Base-by-base conservation (phyloP, 2,113 vertebrate genomes). In the Epinephelus moara region DNA sequence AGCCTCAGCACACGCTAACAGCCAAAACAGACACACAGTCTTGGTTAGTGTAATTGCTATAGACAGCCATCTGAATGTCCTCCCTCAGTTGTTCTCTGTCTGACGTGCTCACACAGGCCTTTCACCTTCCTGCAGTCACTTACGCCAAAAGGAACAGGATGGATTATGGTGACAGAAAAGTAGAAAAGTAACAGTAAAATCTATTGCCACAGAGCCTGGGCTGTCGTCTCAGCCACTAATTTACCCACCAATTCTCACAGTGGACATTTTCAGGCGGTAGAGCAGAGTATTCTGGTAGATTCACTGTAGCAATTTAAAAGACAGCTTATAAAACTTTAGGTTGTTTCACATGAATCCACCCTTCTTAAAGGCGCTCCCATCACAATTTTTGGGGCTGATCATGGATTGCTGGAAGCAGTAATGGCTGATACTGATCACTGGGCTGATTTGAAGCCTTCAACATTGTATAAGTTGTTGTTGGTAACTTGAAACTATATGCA, bases 21-120 rank as follows among this genome's bases (percentile, higher is more conserved):
- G 78, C 78, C 85, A 89, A 86, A 88, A 84, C 88, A 88, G 68
- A 88, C 79, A 75, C 78, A 76, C 61, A 79, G 79, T 53, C 64
- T 77, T 69, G 73, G 87, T 85, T 74, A 66, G 70, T 64, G 49
- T 94, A 90, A 93, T 93, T 90, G 88, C 83, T 76, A 78, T 71
- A 72, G 89, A 90, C 91, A 74, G 90, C 40, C 62, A 74, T 90
- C 80, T 87, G 73, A 83, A 72, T 63, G 73, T 75, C 72, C 50
- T 53, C 71, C 80, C 66, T 87, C 23, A 21, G 78, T 42, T 69
- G 33, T 50, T 42, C 59, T 77, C 30, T 17, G 4, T 71, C 45
- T 62, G 60, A 79, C 59, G 52, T n/a, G 49, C 62, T 73, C 70
- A 73, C 6, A 57, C 23, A 85, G 62, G n/a, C 52, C 70, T 80